Evolutionary conservation across 2,888 invertebrate genomes (phyloP), one percentile per base, ranked within the genome.

Genomic region (Tanytarsus gracilentus): DNA sequence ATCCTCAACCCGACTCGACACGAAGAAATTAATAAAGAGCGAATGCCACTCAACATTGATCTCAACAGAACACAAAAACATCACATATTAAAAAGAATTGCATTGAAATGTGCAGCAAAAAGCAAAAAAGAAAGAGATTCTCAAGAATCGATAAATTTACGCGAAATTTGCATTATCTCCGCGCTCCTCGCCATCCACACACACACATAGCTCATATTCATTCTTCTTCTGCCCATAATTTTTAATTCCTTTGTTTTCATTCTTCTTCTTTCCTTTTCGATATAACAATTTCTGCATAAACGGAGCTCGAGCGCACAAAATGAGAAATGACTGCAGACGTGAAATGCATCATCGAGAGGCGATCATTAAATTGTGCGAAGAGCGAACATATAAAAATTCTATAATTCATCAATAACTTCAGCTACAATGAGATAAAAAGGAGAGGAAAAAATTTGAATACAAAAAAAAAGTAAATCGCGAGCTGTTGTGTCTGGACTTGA

Each of bases 251-350:
- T 44, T 44, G 44, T 44, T 44, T 44, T 44, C 44, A 44, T 23
- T 53, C n/a, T n/a, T n/a, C n/a, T 51, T 53, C 53, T 53, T 23
- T 53, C 36, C 53, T 53, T 33, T 4, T 53, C 44, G 29, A 21
- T 53, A 21, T 25, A 33, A 21, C 53, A 53, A 53, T 30, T 53
- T 53, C 53, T 53, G 53, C 53, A 53, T 53, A 53, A 53, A 53
- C 9, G 27, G 26, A 23, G 53, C 53, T 44, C 21, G 21, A 44
- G 11, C 23, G 44, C 44, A 44, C 23, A 44, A 36, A 36, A 36
- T 36, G 36, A 36, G 36, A 36, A 36, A 36, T 36, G 36, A 36
- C 36, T 36, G 36, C 36, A 36, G 36, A 36, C 36, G 36, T 16
- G 36, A 36, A 36, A 36, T 36, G 36, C 36, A 36, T 36, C 36